These are phyloP conservation scores for Boulengeromyrus knoepffleri DNA, from an alignment of 2,113 vertebrate species.

Conservation along the genomic window DNA sequence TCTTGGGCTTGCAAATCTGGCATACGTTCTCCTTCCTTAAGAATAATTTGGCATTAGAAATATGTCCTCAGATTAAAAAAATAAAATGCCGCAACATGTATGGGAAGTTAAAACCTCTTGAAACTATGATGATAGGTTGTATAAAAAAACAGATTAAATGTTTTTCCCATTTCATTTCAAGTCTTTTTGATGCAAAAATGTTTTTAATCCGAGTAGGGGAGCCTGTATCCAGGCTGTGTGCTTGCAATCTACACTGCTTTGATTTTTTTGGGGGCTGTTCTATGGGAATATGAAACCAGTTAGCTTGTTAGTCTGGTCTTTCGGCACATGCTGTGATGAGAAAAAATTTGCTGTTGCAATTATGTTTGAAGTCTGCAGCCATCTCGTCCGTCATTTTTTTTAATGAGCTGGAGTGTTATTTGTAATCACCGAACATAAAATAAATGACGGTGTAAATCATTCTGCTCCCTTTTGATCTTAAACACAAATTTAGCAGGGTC, in stretches of 20 bases:
- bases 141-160: not conserved
- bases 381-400: not conserved
- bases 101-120: not conserved
- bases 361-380: constrained; percentile 21
- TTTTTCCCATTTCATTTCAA: not conserved
- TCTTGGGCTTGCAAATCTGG: not conserved
- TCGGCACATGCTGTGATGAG: not conserved
- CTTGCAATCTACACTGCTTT: not conserved
- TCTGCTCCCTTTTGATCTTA: not conserved
- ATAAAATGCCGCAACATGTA: not conserved
- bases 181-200: not conserved
- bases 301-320: not conserved
- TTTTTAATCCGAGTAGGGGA: not conserved
- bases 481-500: not conserved
- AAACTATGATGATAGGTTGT: not conserved
- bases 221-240: not conserved
- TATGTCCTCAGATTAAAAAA: not conserved
- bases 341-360: not conserved
- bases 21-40: not conserved
- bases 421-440: not conserved
- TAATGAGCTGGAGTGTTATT: not conserved
- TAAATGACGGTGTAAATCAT: not conserved
- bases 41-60: not conserved
- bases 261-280: not conserved
- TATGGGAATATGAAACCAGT: not conserved